phyloP scores from a whole-genome alignment of 2,113 vertebrate species.

The Anarhynchus alexandrinus region DNA sequence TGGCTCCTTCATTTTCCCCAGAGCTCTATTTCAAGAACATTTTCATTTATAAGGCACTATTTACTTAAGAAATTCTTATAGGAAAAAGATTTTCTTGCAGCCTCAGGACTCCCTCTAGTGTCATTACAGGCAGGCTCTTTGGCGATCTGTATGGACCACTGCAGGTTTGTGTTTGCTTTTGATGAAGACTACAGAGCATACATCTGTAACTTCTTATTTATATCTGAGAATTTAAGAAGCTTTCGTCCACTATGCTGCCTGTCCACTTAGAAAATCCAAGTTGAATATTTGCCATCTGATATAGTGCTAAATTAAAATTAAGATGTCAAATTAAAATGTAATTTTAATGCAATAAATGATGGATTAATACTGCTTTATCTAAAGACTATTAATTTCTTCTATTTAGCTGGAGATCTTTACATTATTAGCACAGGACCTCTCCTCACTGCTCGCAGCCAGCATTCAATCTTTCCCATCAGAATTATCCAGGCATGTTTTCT shows the following conservation, averaged over 20 bases:
- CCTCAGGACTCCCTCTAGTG: conserved; percentile 72
- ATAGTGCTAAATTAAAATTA: background rate
- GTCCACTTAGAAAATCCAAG: background rate
- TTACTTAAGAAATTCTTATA: background rate
- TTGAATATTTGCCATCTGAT: background rate
- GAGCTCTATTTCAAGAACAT: background rate
- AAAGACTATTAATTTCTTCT: background rate
- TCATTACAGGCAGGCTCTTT: background rate
- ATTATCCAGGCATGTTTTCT: background rate
- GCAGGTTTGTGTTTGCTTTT: background rate
- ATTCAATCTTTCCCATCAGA: background rate
- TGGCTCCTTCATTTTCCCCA: background rate
- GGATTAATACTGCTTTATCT: background rate
- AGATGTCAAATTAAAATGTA: background rate
- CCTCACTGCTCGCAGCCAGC: background rate
- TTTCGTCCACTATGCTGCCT: background rate
- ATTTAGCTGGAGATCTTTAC: background rate
- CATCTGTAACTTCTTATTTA: background rate
- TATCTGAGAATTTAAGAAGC: background rate
- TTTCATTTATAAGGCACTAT: background rate
- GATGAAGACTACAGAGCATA: background rate
- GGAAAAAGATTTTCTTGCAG: conserved; percentile 12
- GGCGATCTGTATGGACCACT: background rate
- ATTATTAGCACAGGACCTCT: background rate
- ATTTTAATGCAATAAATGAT: background rate